phyloP scores from a whole-genome alignment of 2,797 vertebrate species.

The Clamator glandarius region DNA sequence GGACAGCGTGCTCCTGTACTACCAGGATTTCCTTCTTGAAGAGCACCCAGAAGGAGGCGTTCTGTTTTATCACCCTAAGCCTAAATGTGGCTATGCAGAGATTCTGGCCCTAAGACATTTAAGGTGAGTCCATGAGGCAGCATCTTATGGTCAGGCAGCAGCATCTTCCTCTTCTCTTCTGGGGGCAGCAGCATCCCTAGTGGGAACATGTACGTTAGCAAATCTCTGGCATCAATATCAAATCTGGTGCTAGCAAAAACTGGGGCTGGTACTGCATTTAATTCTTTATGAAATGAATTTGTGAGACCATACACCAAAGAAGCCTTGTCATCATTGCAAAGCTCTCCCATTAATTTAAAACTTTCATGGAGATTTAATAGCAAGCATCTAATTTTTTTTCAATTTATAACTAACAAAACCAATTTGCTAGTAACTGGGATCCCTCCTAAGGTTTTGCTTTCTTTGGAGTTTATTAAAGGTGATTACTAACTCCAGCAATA shows the following conservation, averaged over 20 bases:
- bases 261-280: not conserved
- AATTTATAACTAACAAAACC: not conserved
- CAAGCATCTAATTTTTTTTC: not conserved
- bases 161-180: not conserved
- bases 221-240: not conserved
- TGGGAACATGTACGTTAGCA: accelerated
- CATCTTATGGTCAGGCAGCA: not conserved
- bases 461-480: not conserved
- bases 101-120: not conserved
- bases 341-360: not conserved
- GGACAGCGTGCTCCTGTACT: no score
- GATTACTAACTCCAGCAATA: not conserved
- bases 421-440: not conserved
- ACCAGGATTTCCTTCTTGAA: no score
- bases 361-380: not conserved
- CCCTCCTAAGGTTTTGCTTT: not conserved
- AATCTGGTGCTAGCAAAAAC: not conserved
- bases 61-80: not conserved
- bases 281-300: not conserved
- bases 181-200: not conserved
- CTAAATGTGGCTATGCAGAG: not conserved
- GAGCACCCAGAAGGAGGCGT: no score
- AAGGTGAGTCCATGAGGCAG: not conserved
- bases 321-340: not conserved
- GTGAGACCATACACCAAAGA: not conserved